These are phyloP conservation scores for Lasioglossum figueresi DNA, from an alignment of 2,888 invertebrate genomes.

Conservation along the genomic window DNA sequence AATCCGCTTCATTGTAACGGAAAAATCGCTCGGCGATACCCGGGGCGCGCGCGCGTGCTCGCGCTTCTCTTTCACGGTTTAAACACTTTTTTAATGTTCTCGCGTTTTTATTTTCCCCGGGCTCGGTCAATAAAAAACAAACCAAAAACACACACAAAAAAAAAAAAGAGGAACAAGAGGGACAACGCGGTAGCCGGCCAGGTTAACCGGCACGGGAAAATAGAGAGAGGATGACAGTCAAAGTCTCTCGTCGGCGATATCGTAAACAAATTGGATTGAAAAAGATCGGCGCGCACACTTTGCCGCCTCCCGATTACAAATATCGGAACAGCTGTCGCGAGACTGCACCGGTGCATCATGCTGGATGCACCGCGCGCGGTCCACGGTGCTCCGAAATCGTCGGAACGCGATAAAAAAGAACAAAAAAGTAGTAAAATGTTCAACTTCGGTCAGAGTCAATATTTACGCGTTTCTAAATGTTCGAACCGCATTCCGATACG, in stretches of 20 bases:
- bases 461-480: not conserved
- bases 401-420: too few relatives aligned
- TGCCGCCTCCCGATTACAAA: constrained; percentile 60
- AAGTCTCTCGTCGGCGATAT: constrained; percentile 20
- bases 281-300: constrained; percentile 43
- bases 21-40: constrained; percentile 32
- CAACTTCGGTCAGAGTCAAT: not conserved
- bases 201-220: not conserved
- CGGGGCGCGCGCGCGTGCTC: not conserved
- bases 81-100: not conserved
- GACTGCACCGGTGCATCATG: constrained; percentile 41
- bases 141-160: not conserved
- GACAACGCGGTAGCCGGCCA: not conserved
- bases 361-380: constrained; percentile 19
- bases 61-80: not conserved
- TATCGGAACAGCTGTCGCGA: constrained; percentile 64
- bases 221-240: not conserved
- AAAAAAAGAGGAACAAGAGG: not conserved
- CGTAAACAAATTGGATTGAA: constrained; percentile 54
- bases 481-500: too few relatives aligned
- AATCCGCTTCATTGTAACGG: constrained; percentile 49
- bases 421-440: not conserved
- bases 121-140: not conserved
- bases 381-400: not conserved
- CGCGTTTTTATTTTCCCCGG: not conserved